Percentiles rank a stretch among this genome's conserved stretches.
Evolutionary conservation across 2,888 invertebrate genomes (phyloP).

Genomic region (Mesorhabditis spiculigera): DNA sequence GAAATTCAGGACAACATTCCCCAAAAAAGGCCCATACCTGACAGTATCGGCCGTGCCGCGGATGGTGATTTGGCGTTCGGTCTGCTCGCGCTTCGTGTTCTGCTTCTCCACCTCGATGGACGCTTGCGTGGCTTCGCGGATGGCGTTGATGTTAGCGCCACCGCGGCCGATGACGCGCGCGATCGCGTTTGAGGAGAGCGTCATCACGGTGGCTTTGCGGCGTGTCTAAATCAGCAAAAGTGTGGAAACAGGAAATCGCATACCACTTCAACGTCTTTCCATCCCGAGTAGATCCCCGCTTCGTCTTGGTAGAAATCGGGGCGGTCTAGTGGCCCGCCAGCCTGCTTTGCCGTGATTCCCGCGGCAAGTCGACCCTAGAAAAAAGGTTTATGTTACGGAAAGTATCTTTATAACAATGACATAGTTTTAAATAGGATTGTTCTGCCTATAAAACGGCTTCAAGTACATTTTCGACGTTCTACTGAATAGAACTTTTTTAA

Average conservation of each 20-base stretch:
- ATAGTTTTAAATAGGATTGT: too few relatives aligned
- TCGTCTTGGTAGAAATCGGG: slow-evolving; percentile 9
- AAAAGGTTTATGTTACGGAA: not conserved
- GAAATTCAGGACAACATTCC: not conserved
- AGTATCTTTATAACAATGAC: too few relatives aligned
- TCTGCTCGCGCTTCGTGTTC: slow-evolving; percentile 69
- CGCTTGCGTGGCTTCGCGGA: slow-evolving; percentile 90
- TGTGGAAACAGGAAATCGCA: not conserved
- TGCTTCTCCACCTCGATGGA: slow-evolving; percentile 68
- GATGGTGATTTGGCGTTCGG: slow-evolving; percentile 89
- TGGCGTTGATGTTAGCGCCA: slow-evolving; percentile 95
- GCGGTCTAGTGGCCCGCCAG: not conserved
- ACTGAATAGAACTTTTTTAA: too few relatives aligned
- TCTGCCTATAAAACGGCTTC: too few relatives aligned
- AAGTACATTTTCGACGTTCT: not conserved
- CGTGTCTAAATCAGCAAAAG: slow-evolving; percentile 15
- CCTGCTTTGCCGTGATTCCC: not conserved
- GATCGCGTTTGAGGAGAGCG: slow-evolving; percentile 88
- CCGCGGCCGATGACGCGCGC: slow-evolving; percentile 94
- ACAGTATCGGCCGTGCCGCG: slow-evolving; percentile 63
- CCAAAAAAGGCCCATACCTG: slow-evolving; percentile 16
- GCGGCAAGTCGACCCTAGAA: slow-evolving; percentile 8
- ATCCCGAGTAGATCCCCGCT: slow-evolving; percentile 14
- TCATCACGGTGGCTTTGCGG: slow-evolving; percentile 74
- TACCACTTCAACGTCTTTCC: slow-evolving; percentile 34